Evolutionary conservation across 2,888 invertebrate species (phyloP).

Genomic region (Norana najaformis): DNA sequence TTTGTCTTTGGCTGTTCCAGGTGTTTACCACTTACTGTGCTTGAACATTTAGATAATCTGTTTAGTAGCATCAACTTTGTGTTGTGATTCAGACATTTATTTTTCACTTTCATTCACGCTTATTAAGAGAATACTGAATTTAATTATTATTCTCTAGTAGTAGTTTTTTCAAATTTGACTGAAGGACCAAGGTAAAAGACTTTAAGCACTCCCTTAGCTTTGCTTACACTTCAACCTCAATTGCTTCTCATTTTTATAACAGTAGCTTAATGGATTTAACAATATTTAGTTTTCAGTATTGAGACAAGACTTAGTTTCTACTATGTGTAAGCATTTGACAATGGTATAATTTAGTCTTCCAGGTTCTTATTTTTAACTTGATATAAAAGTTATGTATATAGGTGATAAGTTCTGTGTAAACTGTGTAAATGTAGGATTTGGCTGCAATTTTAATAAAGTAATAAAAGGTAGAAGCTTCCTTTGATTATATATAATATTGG

Average conservation of each 20-base stretch:
- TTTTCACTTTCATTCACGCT: background rate
- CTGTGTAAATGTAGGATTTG: constrained; percentile 3
- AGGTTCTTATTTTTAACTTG: background rate
- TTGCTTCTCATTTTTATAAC: background rate
- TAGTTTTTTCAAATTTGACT: background rate
- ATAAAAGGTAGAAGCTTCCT: too few species aligned
- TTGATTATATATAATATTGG: too few species aligned
- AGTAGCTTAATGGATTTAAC: background rate
- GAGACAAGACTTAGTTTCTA: background rate
- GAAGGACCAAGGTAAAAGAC: background rate
- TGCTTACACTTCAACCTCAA: background rate
- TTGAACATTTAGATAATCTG: background rate
- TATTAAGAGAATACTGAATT: background rate
- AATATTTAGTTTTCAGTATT: background rate
- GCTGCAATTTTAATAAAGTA: too few species aligned
- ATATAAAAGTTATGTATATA: constrained; percentile 2
- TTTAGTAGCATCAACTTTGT: background rate
- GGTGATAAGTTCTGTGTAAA: background rate
- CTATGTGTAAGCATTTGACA: background rate
- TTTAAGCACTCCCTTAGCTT: background rate
- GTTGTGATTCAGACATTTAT: background rate
- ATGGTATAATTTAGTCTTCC: constrained; percentile 7
- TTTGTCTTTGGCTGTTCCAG: background rate
- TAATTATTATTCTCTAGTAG: background rate
- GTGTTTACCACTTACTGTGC: background rate